Evolutionary conservation across 2,797 vertebrate genomes (phyloP), one percentile per base, ranked within the genome.

Genomic region (Liasis olivaceus): DNA sequence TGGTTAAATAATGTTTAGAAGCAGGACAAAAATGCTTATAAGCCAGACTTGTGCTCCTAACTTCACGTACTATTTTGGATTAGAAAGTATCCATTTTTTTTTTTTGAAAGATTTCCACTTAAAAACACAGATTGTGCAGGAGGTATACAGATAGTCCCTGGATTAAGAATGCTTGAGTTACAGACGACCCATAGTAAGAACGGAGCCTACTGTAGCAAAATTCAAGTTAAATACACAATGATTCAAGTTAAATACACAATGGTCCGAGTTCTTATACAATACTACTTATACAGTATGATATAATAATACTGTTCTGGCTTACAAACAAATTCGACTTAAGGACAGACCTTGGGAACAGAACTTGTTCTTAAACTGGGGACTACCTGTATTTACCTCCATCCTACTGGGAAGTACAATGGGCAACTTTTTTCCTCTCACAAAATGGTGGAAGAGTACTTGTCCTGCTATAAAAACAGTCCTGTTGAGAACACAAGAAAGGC

Each of bases 401-500:
- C 86, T 93, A 92, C 95, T 77, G 93, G 87, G 72, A 92, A 94
- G 87, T 92, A 95, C 62, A 93, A 94, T 63, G 81, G 92, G 92
- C 91, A 2, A n/a, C 20, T 72, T 94, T 94, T 94, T 93, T 91
- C 85, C 95, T 94, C 94, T 90, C 90, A 91, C 95, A 91, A 94
- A 96, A 93, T 59, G 93, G 88, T 93, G 94, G 93, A 95, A 95
- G 88, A 60, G 9, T 91, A 96, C 90, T 92, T 95, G 90, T 96
- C 95, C 93, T 95, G 93, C 94, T 96, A 93, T 62, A 94, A 97
- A 95, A 96, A 94, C 93, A 95, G 89, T 72, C 95, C 93, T 92
- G 72, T 88, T 95, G 95, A 94, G 92, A 96, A 94, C 95, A 97
- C 95, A 97, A 92, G 87, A 90, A 59, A n/a, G n/a, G 90, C 96